A percentile compares a stretch with the other conserved stretches of the same genome.
phyloP scores from a whole-genome alignment of 2,797 vertebrate species.

The Bucorvus abyssinicus region DNA sequence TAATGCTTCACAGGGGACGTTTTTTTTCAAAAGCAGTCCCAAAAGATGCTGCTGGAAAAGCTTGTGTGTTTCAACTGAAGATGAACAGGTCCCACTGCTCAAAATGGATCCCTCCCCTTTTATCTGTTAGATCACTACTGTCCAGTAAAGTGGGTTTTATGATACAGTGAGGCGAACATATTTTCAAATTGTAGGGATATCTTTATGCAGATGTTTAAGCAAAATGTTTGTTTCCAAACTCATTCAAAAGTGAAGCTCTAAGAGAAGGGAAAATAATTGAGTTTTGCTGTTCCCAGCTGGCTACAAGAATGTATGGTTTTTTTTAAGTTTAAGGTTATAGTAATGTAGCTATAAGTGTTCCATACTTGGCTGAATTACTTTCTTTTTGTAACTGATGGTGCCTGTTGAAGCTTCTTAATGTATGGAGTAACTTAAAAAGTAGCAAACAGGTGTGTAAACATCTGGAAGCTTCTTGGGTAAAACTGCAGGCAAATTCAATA shows the following conservation, averaged over 20 bases:
- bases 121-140: not conserved
- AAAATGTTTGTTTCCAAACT: not conserved
- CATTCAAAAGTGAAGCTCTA: not conserved
- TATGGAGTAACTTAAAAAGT: not conserved
- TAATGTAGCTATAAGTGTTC: not conserved
- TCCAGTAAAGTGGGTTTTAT: not conserved
- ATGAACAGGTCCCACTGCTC: not conserved
- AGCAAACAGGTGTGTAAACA: not conserved
- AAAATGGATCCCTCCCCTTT: not conserved
- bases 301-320: not conserved
- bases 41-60: not conserved
- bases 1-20: not conserved
- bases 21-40: not conserved
- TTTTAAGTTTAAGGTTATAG: not conserved
- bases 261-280: not conserved
- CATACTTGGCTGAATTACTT: not conserved
- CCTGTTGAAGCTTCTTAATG: not conserved
- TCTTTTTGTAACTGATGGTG: not conserved
- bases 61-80: not conserved
- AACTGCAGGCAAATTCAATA: not conserved
- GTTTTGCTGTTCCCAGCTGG: not conserved
- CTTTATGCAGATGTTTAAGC: not conserved
- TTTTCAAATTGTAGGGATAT: not conserved
- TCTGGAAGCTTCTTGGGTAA: not conserved
- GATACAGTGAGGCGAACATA: not conserved